phyloP scores from a whole-genome alignment of 23 tunicate species.

The Trididemnum nubilum region DNA sequence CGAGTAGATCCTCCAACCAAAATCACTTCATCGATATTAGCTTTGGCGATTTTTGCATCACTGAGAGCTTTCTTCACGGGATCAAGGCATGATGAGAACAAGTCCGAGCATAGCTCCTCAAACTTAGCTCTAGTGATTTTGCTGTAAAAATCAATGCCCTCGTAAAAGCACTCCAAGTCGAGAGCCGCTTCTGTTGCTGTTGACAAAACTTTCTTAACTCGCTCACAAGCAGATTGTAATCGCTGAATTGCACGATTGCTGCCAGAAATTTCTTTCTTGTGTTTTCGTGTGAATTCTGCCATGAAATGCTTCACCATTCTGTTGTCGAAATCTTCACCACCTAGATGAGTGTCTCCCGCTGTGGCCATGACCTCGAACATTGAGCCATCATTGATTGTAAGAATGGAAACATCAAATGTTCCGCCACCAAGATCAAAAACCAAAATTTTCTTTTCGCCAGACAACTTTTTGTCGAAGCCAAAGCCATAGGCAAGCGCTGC shows the following conservation, averaged over 20 bases:
- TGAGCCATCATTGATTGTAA: slow-evolving; percentile 77
- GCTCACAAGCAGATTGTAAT: slow-evolving; percentile 87
- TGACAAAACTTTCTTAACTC: slow-evolving; percentile 79
- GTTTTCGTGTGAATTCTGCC: slow-evolving; percentile 71
- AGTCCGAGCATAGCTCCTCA: slow-evolving; percentile 88
- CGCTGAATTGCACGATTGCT: slow-evolving; percentile 76
- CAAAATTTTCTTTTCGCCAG: slow-evolving; percentile 63
- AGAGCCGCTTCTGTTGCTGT: slow-evolving; percentile 81
- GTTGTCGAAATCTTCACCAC: slow-evolving; percentile 98
- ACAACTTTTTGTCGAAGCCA: slow-evolving; percentile 66
- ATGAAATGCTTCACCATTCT: slow-evolving; percentile 86
- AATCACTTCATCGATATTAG: slow-evolving; percentile 91
- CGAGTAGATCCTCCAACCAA: slow-evolving; percentile 98
- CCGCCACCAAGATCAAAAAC: slow-evolving; percentile 97
- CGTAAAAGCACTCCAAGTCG: slow-evolving; percentile 85
- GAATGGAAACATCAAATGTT: slow-evolving; percentile 87
- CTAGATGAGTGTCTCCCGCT: slow-evolving; percentile 89
- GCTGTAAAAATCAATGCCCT: slow-evolving; percentile 91
- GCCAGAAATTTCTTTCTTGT: slow-evolving; percentile 67
- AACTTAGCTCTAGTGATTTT: slow-evolving; percentile 85
- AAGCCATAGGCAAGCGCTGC: slow-evolving; percentile 92
- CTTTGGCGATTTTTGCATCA: slow-evolving; percentile 78
- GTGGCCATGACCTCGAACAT: slow-evolving; percentile 87
- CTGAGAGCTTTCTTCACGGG: slow-evolving; percentile 91
- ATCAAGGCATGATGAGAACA: slow-evolving; percentile 75